Evolutionary conservation across 2,113 vertebrate species (phyloP), one percentile per base, ranked within the genome.

Genomic region (Ancistrus triradiatus): DNA sequence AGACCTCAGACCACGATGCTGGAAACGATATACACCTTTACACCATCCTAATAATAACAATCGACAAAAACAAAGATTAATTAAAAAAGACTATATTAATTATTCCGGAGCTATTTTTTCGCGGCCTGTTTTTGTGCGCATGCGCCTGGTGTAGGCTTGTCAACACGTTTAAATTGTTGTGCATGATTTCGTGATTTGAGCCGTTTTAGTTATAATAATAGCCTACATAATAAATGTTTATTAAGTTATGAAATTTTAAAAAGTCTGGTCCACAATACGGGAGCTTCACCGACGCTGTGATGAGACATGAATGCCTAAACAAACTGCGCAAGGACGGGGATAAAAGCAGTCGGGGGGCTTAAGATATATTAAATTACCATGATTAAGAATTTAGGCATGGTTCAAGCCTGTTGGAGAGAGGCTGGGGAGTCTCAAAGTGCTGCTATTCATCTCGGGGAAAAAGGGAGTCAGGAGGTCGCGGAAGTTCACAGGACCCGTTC

Each of bases 351-450:
- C 81, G 82, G 90, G 82, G n/a, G 90, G 88, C 90, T 94, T 91
- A 89, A 91, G 89, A 93, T 95, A 93, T 94, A 97, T 95, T 98
- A 95, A 97, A 97, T 94, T 93, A 95, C 92, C 93, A 92, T 93
- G 93, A 96, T 95, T 95, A 93, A 91, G 90, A 94, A 92, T 91
- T 89, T 87, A 89, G 89, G 89, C 90, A 87, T 90, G 87, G 88
- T 90, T 90, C 85, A 85, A 90, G 88, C 89, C 88, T 88, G 89
- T 84, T 91, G 90, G 91, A 95, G 92, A 91, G 88, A 91, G 88
- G 86, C 84, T 82, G 85, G 80, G 83, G 81, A 84, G 83, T 84
- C 89, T 84, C 83, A 81, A 85, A 91, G 92, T 88, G 86, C 76
- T 65, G 80, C 90, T 89, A 93, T 97, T 95, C 94, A 93, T 85